Conservation (phyloP, 2,888 invertebrate species). For the Xylota sylvarum region DNA sequence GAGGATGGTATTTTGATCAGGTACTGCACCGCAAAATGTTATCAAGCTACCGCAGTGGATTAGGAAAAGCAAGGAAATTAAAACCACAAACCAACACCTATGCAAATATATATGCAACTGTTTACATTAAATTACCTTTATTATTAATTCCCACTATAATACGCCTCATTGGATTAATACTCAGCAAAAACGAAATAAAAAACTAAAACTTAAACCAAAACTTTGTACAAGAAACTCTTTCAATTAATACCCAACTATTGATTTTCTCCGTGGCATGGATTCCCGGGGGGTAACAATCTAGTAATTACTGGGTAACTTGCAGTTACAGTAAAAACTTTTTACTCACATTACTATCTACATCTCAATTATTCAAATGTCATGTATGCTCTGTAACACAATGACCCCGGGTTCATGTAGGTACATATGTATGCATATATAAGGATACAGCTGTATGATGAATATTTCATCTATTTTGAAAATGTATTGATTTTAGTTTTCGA, state of each 20-base stretch:
- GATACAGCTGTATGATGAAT: constrained; percentile 38
- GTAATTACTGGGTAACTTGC: constrained; percentile 30
- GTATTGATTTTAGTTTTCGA: constrained; percentile 34
- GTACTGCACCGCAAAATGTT: constrained; percentile 5
- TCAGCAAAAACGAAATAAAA: background rate
- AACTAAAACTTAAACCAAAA: background rate
- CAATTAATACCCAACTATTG: constrained; percentile 4
- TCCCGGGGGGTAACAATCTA: background rate
- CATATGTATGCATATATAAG: too few relatives aligned
- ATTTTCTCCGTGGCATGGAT: constrained; percentile 18
- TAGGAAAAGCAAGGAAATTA: constrained; percentile 3
- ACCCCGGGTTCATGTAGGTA: background rate
- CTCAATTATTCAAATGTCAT: constrained; percentile 58
- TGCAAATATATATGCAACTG: background rate
- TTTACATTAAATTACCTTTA: background rate
- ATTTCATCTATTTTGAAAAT: constrained; percentile 38
- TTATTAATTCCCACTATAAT: background rate
- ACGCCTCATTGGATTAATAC: background rate
- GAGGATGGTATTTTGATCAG: background rate
- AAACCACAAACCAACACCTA: background rate
- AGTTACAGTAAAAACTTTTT: constrained; percentile 35
- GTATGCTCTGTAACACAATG: constrained; percentile 28
- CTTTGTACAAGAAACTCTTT: background rate
- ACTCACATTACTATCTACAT: constrained; percentile 2
- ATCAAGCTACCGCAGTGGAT: constrained; percentile 3